Percentiles rank a stretch among this genome's conserved stretches.
Evolutionary conservation across 2,797 vertebrate species (phyloP).

Genomic region (Antrozous pallidus): DNA sequence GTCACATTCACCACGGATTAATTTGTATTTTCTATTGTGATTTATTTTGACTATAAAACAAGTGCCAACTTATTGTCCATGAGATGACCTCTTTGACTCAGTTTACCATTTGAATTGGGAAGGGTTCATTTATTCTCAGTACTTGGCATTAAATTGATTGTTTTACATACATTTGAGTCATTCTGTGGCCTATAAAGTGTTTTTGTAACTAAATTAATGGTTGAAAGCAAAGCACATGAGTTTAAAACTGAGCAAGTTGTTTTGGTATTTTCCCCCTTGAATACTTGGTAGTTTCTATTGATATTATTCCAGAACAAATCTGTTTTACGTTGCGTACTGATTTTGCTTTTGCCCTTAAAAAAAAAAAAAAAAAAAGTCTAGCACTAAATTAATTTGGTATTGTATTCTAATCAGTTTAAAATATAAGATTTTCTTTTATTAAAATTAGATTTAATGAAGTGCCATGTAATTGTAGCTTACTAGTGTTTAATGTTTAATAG

Average conservation of each 20-base stretch:
- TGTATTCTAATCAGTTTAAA: constrained; percentile 66
- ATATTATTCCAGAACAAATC: constrained; percentile 53
- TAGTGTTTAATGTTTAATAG: constrained; percentile 70
- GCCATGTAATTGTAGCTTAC: constrained; percentile 64
- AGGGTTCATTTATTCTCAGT: constrained; percentile 60
- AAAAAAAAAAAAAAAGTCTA: constrained; percentile 51
- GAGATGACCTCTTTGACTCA: constrained; percentile 43
- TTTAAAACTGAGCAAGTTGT: constrained; percentile 62
- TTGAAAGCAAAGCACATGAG: constrained; percentile 74
- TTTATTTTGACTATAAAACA: constrained; percentile 54
- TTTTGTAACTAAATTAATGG: constrained; percentile 63
- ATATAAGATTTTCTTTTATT: constrained; percentile 30
- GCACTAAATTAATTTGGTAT: constrained; percentile 58
- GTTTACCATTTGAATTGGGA: constrained; percentile 57
- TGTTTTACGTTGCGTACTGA: constrained; percentile 57
- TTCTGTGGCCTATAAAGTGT: constrained; percentile 60
- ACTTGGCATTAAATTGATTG: constrained; percentile 53
- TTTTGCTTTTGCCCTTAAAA: constrained; percentile 54
- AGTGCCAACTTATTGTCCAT: constrained; percentile 70
- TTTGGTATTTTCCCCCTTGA: constrained; percentile 45
- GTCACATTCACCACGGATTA: constrained; percentile 49
- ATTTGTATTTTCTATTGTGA: constrained; percentile 50
- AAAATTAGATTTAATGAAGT: constrained; percentile 58
- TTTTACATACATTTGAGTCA: constrained; percentile 62
- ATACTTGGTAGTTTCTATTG: constrained; percentile 53